phyloP scores from a whole-genome alignment of 2,888 invertebrate genomes.

The Ormyrus pomaceus region DNA sequence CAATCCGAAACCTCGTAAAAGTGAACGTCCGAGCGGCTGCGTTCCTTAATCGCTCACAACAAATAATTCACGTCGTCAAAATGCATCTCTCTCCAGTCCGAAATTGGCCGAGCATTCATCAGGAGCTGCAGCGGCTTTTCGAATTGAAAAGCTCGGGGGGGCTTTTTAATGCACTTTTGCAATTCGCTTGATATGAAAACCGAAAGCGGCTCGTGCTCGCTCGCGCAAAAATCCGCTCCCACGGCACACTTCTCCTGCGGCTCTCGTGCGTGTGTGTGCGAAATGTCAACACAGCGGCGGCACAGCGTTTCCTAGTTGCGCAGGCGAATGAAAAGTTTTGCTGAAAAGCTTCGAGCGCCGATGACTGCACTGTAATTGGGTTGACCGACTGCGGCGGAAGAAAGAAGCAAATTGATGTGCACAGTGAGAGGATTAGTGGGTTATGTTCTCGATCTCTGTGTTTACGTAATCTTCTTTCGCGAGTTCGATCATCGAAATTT shows the following conservation, averaged over 20 bases:
- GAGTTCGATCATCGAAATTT: no score
- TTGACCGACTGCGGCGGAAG: neutral
- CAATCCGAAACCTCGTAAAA: no score
- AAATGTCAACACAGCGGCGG: conserved; percentile 4
- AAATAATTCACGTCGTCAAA: conserved; percentile 33
- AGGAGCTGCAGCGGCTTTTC: no score
- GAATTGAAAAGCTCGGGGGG: neutral
- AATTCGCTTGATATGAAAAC: conserved; percentile 36
- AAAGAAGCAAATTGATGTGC: neutral
- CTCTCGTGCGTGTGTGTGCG: neutral
- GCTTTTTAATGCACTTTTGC: conserved; percentile 37
- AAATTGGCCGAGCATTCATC: no score
- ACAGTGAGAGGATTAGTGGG: no score
- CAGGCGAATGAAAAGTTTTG: neutral
- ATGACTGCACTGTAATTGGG: neutral
- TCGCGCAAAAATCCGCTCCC: conserved; percentile 46
- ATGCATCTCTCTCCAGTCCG: neutral
- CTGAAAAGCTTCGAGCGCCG: neutral
- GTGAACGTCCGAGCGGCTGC: no score
- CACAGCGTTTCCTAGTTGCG: neutral
- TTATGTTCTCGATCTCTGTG: no score
- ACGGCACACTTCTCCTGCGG: conserved; percentile 27
- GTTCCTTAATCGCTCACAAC: conserved; percentile 11
- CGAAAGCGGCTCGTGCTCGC: conserved; percentile 12
- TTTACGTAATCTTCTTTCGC: neutral